Conservation (phyloP, 2,113 vertebrate species). For the Calidris pygmaea region DNA sequence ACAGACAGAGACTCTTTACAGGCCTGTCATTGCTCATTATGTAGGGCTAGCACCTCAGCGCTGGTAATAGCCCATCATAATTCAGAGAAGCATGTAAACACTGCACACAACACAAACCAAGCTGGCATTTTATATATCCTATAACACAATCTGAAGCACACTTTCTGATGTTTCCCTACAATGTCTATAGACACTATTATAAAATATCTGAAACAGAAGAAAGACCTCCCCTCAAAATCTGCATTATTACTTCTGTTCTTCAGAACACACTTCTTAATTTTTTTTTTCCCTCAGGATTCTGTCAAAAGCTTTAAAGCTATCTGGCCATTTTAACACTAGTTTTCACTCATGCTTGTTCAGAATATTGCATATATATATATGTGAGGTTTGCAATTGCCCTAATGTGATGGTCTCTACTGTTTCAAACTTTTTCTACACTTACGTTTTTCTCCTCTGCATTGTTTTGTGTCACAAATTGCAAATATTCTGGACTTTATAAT, state of each 20-base stretch:
- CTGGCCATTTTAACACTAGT: background rate
- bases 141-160: background rate
- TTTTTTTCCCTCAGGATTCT: background rate
- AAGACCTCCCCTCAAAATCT: background rate
- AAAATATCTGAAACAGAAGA: background rate
- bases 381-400: background rate
- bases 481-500: background rate
- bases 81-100: background rate
- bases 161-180: background rate
- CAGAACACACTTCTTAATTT: background rate
- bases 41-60: background rate
- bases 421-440: background rate
- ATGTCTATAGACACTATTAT: background rate
- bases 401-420: background rate
- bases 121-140: background rate
- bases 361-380: background rate
- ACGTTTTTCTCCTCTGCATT: background rate
- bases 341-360: background rate
- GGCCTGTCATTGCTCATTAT: background rate
- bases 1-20: background rate
- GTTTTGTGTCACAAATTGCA: background rate
- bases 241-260: background rate
- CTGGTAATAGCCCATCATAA: background rate
- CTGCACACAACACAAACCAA: fast-evolving
- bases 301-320: background rate